Percentiles rank a stretch among this genome's conserved stretches.
Conservation (phyloP, 2,888 invertebrate genomes). For the Homarus gammarus region DNA sequence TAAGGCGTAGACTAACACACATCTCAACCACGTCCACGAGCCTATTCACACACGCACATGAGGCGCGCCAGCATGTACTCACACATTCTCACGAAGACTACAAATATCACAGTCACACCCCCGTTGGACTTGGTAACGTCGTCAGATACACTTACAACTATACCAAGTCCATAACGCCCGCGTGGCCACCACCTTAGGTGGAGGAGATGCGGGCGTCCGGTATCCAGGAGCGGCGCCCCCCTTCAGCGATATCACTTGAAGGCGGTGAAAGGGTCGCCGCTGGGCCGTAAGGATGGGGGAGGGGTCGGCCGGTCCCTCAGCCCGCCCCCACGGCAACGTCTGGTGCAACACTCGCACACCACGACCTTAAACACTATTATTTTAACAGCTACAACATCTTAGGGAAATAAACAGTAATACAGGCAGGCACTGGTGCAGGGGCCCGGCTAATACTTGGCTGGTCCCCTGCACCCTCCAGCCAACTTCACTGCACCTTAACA, state of each 20-base stretch:
- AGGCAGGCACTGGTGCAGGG: neutral
- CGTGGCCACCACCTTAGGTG: neutral
- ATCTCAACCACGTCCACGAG: neutral
- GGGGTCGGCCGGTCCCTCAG: slow-evolving; percentile 51
- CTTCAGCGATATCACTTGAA: slow-evolving; percentile 2
- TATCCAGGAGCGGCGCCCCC: slow-evolving; percentile 26
- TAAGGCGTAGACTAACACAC: neutral
- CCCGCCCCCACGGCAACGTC: slow-evolving; percentile 21
- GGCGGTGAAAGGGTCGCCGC: slow-evolving; percentile 36
- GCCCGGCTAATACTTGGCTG: neutral
- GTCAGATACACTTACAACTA: slow-evolving; percentile 1
- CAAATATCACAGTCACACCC: slow-evolving; percentile 2
- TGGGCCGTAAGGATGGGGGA: slow-evolving; percentile 35
- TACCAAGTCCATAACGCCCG: slow-evolving; percentile 17
- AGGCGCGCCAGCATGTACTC: neutral
- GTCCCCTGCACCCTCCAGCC: neutral
- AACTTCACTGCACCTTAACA: neutral
- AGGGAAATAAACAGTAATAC: no score
- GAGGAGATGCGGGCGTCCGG: slow-evolving; percentile 6
- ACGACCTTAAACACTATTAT: neutral
- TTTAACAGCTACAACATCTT: neutral
- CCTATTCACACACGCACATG: neutral
- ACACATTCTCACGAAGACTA: neutral
- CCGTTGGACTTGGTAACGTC: neutral
- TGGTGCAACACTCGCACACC: neutral